A percentile compares a stretch with the other conserved stretches of the same genome.
Conservation (phyloP, 2,113 vertebrate species). For the Telmatochromis sp. region DNA sequence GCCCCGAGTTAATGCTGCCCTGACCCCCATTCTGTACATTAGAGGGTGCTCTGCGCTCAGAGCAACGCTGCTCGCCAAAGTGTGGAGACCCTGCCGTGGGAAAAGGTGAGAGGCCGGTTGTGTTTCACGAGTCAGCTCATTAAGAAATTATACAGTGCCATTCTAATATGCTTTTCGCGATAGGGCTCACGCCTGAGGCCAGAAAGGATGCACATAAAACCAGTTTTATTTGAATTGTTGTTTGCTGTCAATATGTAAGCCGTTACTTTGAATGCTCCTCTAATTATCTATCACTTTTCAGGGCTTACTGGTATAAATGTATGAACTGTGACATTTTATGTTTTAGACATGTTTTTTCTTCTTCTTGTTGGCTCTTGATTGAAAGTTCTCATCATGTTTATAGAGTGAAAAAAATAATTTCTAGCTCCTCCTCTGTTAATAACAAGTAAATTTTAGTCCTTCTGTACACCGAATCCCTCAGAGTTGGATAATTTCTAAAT, state of each 20-base stretch:
- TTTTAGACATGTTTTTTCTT: not conserved
- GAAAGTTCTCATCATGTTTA: not conserved
- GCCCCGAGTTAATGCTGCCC: conserved; percentile 64
- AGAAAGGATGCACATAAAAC: not conserved
- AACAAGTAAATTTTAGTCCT: not conserved
- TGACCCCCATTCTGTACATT: conserved; percentile 71
- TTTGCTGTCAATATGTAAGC: not conserved
- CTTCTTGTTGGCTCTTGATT: not conserved
- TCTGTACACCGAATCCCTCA: not conserved
- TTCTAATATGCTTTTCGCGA: not conserved
- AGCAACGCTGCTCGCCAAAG: conserved; percentile 38
- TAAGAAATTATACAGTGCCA: not conserved
- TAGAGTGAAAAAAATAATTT: not conserved
- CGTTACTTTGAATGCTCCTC: not conserved
- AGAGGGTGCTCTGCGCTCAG: conserved; percentile 61
- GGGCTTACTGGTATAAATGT: not conserved
- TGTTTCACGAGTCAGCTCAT: not conserved
- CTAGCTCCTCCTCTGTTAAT: not conserved
- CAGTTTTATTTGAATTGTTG: not conserved
- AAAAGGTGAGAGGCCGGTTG: conserved; percentile 10
- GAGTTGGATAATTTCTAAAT: not conserved
- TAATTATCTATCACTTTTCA: not conserved
- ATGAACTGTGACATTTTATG: not conserved
- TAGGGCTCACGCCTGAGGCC: not conserved
- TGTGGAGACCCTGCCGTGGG: conserved; percentile 50